Conservation (phyloP, 2,888 invertebrate genomes). For the Amiota communis region DNA sequence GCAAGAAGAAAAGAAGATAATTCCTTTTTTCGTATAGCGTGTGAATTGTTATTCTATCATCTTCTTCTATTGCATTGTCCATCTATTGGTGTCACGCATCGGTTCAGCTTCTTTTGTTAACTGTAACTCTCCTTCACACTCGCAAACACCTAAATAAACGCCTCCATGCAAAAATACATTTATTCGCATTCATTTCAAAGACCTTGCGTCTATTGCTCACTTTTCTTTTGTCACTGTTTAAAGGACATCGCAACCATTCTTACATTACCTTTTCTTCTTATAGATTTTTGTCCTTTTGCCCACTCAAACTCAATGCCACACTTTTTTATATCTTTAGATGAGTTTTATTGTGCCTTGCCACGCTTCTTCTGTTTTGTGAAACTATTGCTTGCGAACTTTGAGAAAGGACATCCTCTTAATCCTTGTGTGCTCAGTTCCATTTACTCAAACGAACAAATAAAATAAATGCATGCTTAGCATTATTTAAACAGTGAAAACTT, state of each 20-base stretch:
- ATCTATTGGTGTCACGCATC: not conserved
- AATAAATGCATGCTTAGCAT: no score
- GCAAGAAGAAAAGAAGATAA: not conserved
- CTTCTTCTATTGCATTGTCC: not conserved
- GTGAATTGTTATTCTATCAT: not conserved
- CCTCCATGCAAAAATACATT: not conserved
- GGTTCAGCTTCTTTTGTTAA: slow-evolving; percentile 36
- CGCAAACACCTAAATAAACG: slow-evolving; percentile 34
- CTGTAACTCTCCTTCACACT: slow-evolving; percentile 9
- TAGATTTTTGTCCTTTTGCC: not conserved
- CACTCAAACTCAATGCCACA: not conserved
- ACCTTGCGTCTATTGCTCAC: not conserved
- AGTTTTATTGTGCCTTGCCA: slow-evolving; percentile 25
- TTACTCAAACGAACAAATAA: no score
- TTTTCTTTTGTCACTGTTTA: slow-evolving; percentile 5
- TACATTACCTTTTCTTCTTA: not conserved
- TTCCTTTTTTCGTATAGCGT: not conserved
- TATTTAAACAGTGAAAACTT: no score
- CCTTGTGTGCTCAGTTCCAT: no score
- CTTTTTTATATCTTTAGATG: slow-evolving; percentile 1
- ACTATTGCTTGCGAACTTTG: slow-evolving; percentile 16
- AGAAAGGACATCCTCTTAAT: no score
- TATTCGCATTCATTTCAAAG: not conserved
- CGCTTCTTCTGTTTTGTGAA: not conserved
- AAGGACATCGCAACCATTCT: not conserved